Evolutionary conservation across 2,888 invertebrate species (phyloP), one percentile per base, ranked within the genome.

Genomic region (Ecliptopera silaceata): DNA sequence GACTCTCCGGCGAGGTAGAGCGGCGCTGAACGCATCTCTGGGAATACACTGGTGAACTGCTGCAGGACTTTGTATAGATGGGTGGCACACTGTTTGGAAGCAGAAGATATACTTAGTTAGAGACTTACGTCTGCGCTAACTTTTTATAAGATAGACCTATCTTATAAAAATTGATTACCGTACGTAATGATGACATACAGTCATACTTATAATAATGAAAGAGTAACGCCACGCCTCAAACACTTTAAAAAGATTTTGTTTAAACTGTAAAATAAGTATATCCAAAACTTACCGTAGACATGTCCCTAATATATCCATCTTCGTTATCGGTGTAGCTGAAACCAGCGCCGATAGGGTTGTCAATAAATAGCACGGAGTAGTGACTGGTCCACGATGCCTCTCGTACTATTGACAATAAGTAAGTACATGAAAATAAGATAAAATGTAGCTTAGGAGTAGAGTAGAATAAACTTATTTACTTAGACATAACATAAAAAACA

Each of bases 1-100:
- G 93, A 93, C 74, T 94, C 94, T 5, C 95, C 95, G 0, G 94
- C 92, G 0, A 94, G 82, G 76, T 92, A 95, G 56, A 95, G 88
- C 1, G 93, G 93, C 42, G 92, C 91, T 3, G 66, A 61, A 42
- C 86, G 84, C 10, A 92, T 82, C 48, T 92, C 90, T 0, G 93
- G 92, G 75, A 93, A 95, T 4, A 94, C 63, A 13, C 79, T 83
- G 65, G 93, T 91, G 73, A 94, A 93, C 80, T 94, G 94, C 39
- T 77, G 72, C 4, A 87, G 46, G 0, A 78, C 78, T 64, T 61
- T 85, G 77, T 93, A 93, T 10, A 94, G 79, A 65, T 94, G 93
- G 11, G 78, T 80, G 1, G 85, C 80, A 55, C 88, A 84, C 80
- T 88, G 76, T 3, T 74, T 73, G 20, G 11, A n/a, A 39, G 20